These are phyloP conservation scores for Marisa cornuarietis DNA, from an alignment of 1,140 invertebrate species.

Conservation along the genomic window DNA sequence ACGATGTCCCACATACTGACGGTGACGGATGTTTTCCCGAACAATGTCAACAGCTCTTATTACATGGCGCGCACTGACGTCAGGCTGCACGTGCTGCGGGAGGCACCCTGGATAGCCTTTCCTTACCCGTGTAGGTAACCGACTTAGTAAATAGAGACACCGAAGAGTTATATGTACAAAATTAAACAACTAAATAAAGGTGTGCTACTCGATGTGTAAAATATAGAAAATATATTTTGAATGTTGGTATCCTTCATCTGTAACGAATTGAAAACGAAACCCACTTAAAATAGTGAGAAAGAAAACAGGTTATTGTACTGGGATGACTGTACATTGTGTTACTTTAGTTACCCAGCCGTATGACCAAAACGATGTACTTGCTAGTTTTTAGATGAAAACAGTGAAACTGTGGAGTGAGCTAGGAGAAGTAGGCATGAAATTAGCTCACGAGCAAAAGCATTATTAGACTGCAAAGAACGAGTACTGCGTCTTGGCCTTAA, in stretches of 20 bases:
- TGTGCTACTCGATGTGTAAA: background rate
- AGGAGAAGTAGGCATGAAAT: too few species aligned
- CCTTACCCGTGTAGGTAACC: slow-evolving; percentile 78
- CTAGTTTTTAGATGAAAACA: too few species aligned
- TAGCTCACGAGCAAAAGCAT: too few species aligned
- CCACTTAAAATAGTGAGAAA: too few species aligned
- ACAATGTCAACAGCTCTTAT: slow-evolving; percentile 56
- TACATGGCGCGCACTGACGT: slow-evolving; percentile 82
- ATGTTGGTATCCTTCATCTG: background rate
- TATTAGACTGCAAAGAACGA: too few species aligned
- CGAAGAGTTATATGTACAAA: too few species aligned
- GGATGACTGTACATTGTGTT: too few species aligned
- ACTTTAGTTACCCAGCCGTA: too few species aligned
- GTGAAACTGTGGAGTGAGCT: too few species aligned
- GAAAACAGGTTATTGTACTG: too few species aligned
- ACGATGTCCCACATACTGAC: slow-evolving; percentile 80
- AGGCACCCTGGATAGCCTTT: slow-evolving; percentile 83
- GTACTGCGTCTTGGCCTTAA: background rate
- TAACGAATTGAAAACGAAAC: background rate
- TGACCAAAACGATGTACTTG: too few species aligned
- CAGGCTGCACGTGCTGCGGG: slow-evolving; percentile 76
- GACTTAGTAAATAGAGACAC: background rate
- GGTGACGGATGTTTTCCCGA: slow-evolving; percentile 72
- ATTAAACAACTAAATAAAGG: too few species aligned
- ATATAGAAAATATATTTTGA: background rate